These are phyloP conservation scores for Typhlichthys eigenmanni DNA, from an alignment of 2,797 vertebrate species.

Conservation along the genomic window DNA sequence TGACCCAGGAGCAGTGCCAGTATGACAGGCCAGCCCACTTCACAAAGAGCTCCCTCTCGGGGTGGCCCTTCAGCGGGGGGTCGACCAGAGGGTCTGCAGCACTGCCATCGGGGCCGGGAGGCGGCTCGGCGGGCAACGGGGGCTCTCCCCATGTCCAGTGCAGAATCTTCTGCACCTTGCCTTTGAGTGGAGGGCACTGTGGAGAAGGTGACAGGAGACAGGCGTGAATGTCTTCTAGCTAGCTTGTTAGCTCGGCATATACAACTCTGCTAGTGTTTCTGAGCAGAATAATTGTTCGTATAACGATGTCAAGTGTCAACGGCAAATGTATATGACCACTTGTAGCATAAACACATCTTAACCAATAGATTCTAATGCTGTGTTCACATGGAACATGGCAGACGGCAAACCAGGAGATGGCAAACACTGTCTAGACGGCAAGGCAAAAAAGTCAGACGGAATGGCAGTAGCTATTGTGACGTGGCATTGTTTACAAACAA, in stretches of 20 bases:
- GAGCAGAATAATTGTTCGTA: too few species aligned
- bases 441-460: too few species aligned
- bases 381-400: too few species aligned
- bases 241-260: neutral
- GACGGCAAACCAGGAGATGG: too few species aligned
- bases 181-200: constrained; percentile 95
- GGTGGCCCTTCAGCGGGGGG: constrained; percentile 85
- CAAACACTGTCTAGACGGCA: too few species aligned
- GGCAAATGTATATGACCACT: too few species aligned
- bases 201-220: neutral
- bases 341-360: too few species aligned
- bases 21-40: constrained; percentile 96
- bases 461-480: too few species aligned
- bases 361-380: too few species aligned
- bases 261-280: too few species aligned
- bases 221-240: neutral
- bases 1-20: constrained; percentile 99
- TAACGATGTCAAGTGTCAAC: too few species aligned
- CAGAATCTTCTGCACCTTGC: constrained; percentile 94
- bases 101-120: constrained; percentile 63
- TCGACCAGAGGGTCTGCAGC: constrained; percentile 75
- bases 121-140: constrained; percentile 70
- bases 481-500: too few species aligned
- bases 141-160: constrained; percentile 96
- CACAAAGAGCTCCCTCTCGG: constrained; percentile 95